These are phyloP conservation scores for Macrotis lagotis DNA, from an alignment of 2,113 vertebrate genomes.

Conservation along the genomic window DNA sequence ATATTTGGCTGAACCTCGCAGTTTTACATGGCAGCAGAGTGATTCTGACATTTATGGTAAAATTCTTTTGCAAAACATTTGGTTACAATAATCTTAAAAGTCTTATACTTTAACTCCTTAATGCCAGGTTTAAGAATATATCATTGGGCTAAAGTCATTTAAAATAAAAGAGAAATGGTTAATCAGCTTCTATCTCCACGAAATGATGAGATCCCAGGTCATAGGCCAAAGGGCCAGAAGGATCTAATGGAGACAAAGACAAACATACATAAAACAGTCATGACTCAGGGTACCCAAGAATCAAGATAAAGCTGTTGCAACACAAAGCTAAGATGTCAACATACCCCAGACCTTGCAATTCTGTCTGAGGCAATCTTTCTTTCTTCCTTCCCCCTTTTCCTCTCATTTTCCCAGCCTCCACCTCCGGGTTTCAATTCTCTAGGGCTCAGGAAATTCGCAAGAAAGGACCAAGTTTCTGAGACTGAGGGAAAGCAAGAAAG, in stretches of 20 bases:
- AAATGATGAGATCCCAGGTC: not conserved
- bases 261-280: not conserved
- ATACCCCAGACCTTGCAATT: not conserved
- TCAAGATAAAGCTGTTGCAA: conserved; percentile 41
- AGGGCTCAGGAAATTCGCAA: conserved; percentile 3
- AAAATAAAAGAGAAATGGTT: conserved; percentile 40
- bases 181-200: not conserved
- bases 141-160: conserved; percentile 13
- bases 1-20: conserved; percentile 22
- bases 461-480: not conserved
- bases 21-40: conserved; percentile 20
- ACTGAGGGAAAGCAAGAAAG: not conserved
- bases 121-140: not conserved
- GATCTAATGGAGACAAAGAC: not conserved
- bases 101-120: conserved; percentile 41
- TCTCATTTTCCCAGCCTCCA: not conserved
- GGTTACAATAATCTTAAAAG: conserved; percentile 43
- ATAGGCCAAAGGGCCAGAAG: not conserved
- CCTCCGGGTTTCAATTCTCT: not conserved
- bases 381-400: not conserved
- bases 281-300: conserved; percentile 9
- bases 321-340: conserved; percentile 15
- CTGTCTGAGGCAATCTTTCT: not conserved
- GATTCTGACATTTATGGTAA: conserved; percentile 46
- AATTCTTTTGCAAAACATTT: conserved; percentile 54